Evolutionary conservation across 2,888 invertebrate species (phyloP).

Genomic region (Lithophane semibrunnea): DNA sequence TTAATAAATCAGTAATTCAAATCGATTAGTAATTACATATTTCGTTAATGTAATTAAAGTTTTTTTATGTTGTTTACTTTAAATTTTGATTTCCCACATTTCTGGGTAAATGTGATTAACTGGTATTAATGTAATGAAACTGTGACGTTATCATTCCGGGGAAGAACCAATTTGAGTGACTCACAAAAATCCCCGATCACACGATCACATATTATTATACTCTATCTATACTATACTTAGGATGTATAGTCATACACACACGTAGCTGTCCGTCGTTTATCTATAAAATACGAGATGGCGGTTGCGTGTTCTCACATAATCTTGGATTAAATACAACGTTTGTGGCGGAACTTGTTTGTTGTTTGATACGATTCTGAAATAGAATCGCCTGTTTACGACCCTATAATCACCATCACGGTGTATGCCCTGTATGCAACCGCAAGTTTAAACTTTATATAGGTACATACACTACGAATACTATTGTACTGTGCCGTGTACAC

Average conservation of each 20-base stretch:
- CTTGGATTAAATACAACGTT: constrained; percentile 5
- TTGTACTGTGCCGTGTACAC: neutral
- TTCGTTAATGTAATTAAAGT: neutral
- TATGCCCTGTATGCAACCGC: neutral
- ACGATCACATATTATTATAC: neutral
- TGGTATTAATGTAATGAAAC: constrained; percentile 59
- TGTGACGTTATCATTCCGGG: constrained; percentile 67
- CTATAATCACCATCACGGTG: neutral
- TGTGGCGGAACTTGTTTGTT: neutral
- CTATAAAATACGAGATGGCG: constrained; percentile 14
- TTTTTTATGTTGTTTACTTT: constrained; percentile 3
- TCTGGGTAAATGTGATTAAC: constrained; percentile 48
- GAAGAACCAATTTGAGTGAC: constrained; percentile 77
- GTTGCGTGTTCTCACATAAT: constrained; percentile 4
- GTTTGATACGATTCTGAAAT: neutral
- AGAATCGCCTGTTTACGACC: neutral
- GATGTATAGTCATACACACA: constrained; percentile 4
- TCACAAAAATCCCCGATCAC: constrained; percentile 79
- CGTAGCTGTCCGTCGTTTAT: constrained; percentile 21
- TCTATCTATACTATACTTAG: neutral
- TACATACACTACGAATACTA: no score
- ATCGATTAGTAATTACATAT: constrained; percentile 25
- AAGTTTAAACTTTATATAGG: no score
- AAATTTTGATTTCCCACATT: constrained; percentile 33
- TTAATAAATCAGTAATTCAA: constrained; percentile 10